These are phyloP conservation scores for Corythaixoides concolor DNA, from an alignment of 2,113 vertebrate species.

Conservation along the genomic window DNA sequence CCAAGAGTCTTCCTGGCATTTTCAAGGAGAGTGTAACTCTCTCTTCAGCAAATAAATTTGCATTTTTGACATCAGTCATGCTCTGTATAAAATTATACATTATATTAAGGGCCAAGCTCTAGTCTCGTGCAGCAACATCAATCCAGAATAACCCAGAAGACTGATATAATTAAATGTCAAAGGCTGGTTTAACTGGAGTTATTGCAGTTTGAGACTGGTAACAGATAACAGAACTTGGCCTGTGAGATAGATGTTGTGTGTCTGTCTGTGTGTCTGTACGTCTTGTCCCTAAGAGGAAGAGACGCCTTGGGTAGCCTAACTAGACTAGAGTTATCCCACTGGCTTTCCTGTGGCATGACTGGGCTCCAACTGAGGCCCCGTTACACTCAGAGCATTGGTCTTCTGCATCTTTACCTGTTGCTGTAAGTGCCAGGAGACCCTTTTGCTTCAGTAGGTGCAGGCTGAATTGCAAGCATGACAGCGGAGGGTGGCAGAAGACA, in stretches of 20 bases:
- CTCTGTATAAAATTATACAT: neutral
- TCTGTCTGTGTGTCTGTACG: neutral
- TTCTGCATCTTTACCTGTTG: neutral
- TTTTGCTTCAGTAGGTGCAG: neutral
- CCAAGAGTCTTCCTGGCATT: neutral
- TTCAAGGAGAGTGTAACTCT: neutral
- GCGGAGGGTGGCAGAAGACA: neutral
- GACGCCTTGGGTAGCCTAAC: neutral
- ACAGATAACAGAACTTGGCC: neutral
- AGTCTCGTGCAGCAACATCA: neutral
- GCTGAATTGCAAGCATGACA: neutral
- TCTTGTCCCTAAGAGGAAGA: neutral
- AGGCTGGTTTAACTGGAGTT: neutral
- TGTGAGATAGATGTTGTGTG: fast-evolving
- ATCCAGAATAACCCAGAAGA: neutral
- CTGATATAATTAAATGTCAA: neutral
- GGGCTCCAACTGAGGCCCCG: neutral
- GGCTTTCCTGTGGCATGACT: neutral
- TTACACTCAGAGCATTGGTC: fast-evolving
- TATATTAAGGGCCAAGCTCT: neutral
- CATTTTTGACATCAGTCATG: neutral
- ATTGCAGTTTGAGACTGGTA: neutral
- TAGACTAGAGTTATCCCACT: neutral
- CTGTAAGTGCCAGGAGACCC: neutral
- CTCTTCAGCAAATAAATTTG: neutral